A percentile compares a stretch with the other conserved stretches of the same genome.
These are phyloP conservation scores for Lithodes maja DNA, from an alignment of 2,888 invertebrate genomes.

Conservation along the genomic window DNA sequence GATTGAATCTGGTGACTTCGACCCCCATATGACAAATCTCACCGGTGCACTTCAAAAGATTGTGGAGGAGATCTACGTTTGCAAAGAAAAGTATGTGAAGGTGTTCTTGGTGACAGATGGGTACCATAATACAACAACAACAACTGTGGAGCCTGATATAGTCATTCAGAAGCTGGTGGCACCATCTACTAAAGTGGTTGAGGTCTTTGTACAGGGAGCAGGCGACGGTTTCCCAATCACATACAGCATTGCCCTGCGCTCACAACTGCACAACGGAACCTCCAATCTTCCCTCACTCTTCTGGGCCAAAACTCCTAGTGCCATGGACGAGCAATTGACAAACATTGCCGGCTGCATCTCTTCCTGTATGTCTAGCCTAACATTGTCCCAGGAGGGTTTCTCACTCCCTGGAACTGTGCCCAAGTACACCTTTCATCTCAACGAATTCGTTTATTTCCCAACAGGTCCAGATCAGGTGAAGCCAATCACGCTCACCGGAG, in stretches of 20 bases:
- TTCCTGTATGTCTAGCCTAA: neutral
- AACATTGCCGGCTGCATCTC: conserved; percentile 25
- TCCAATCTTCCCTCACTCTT: conserved; percentile 56
- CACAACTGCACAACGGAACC: conserved; percentile 46
- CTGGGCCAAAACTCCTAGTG: conserved; percentile 32
- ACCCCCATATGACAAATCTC: too few species aligned
- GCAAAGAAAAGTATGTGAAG: neutral
- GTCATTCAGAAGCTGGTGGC: neutral
- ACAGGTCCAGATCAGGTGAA: neutral
- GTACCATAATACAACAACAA: conserved; percentile 19
- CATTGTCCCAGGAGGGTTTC: conserved; percentile 22
- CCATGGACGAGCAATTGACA: neutral
- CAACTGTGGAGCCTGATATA: too few species aligned
- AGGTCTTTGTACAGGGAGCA: conserved; percentile 40
- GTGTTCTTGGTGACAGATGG: conserved; percentile 58
- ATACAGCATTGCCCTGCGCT: conserved; percentile 49
- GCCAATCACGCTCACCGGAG: too few species aligned
- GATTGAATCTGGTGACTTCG: too few species aligned
- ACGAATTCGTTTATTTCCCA: conserved; percentile 47
- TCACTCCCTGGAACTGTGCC: conserved; percentile 23
- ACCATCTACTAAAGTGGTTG: conserved; percentile 36
- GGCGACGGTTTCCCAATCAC: conserved; percentile 45
- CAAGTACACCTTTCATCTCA: conserved; percentile 21
- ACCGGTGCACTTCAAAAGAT: too few species aligned
- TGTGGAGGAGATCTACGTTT: too few species aligned